These are phyloP conservation scores for Lepetodrilus schrolli DNA, from an alignment of 2,888 invertebrate species.

Conservation along the genomic window DNA sequence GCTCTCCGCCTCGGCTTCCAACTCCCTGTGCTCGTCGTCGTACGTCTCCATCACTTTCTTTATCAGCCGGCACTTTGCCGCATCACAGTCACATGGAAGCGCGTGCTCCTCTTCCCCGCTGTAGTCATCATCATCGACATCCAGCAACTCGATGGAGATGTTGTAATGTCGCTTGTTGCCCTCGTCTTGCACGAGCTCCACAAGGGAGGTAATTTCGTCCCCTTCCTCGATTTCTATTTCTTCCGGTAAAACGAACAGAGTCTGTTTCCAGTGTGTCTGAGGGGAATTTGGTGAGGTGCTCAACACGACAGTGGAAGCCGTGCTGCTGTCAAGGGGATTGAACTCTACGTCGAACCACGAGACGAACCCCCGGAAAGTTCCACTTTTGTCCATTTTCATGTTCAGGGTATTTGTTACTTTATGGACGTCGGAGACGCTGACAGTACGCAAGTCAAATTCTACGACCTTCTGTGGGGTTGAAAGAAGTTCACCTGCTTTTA, in stretches of 20 bases:
- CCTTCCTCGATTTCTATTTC: constrained; percentile 84
- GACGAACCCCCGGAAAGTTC: constrained; percentile 71
- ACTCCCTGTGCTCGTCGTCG: constrained; percentile 58
- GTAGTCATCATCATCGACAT: constrained; percentile 44
- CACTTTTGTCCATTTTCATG: constrained; percentile 56
- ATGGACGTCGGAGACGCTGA: constrained; percentile 58
- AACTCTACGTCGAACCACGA: constrained; percentile 73
- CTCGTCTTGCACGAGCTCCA: constrained; percentile 58
- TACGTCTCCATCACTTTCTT: constrained; percentile 65
- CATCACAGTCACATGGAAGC: constrained; percentile 65
- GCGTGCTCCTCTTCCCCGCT: constrained; percentile 57
- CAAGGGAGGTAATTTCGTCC: constrained; percentile 56
- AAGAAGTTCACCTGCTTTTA: constrained; percentile 57
- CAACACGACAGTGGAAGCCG: constrained; percentile 79
- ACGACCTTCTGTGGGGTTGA: constrained; percentile 58
- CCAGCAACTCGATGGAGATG: constrained; percentile 60
- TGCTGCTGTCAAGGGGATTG: constrained; percentile 27
- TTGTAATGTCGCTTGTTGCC: constrained; percentile 63
- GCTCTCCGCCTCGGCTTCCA: constrained; percentile 60
- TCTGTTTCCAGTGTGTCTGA: constrained; percentile 96
- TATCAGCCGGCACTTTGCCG: constrained; percentile 61
- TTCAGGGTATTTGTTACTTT: constrained; percentile 49
- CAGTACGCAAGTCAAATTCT: constrained; percentile 64
- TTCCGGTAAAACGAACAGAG: constrained; percentile 87
- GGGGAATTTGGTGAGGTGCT: constrained; percentile 86